Conservation (phyloP, 2,888 invertebrate species). For the Slavum lentiscoides region DNA sequence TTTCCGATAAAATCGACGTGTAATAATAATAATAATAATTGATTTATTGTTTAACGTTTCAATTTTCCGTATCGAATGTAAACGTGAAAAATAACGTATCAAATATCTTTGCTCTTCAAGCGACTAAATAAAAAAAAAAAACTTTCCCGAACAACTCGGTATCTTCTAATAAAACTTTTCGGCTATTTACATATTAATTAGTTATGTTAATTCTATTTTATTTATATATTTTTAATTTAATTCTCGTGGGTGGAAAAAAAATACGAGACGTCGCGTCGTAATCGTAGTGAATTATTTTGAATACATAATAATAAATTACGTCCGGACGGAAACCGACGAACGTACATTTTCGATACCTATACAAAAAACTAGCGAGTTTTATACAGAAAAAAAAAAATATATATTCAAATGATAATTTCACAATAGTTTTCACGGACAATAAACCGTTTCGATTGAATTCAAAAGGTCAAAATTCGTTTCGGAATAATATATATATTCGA, state of each 20-base stretch:
- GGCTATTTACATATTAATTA: slow-evolving; percentile 40
- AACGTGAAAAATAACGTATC: too few relatives aligned
- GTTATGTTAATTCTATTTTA: slow-evolving; percentile 39
- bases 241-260: slow-evolving; percentile 10
- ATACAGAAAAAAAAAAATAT: background rate
- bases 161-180: slow-evolving; percentile 25
- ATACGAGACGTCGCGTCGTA: slow-evolving; percentile 14
- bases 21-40: too few relatives aligned
- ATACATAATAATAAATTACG: slow-evolving; percentile 43
- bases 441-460: slow-evolving; percentile 14
- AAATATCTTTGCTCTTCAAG: too few relatives aligned
- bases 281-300: slow-evolving; percentile 44
- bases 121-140: slow-evolving; percentile 14
- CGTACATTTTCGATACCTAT: slow-evolving; percentile 27
- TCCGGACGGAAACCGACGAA: slow-evolving; percentile 16
- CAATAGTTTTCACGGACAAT: slow-evolving; percentile 10
- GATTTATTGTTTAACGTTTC: too few relatives aligned
- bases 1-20: too few relatives aligned
- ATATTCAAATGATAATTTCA: slow-evolving; percentile 25
- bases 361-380: slow-evolving; percentile 9
- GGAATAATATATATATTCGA: too few relatives aligned
- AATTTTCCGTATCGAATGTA: too few relatives aligned
- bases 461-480: slow-evolving; percentile 4
- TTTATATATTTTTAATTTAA: slow-evolving; percentile 28
- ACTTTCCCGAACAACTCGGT: background rate